phyloP scores from a whole-genome alignment of 1,140 invertebrate species.

The Papilio helenus region DNA sequence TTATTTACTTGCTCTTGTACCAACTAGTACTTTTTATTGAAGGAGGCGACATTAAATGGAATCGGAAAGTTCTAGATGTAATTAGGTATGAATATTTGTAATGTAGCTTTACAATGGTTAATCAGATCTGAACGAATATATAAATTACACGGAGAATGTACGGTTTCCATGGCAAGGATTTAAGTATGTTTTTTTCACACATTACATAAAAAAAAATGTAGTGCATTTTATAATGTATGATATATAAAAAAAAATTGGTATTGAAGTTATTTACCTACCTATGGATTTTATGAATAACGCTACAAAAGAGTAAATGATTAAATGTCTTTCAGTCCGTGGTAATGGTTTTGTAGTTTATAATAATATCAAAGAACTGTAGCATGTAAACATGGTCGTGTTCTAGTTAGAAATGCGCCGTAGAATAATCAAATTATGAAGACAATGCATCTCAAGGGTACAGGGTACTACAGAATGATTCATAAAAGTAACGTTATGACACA shows the following conservation, averaged over 20 bases:
- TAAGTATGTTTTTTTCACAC: not conserved
- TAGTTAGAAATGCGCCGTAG: not conserved
- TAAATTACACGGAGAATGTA: not conserved
- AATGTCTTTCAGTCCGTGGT: not conserved
- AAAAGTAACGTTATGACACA: not conserved
- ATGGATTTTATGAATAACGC: too few species aligned
- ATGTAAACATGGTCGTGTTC: not conserved
- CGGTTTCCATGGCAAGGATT: not conserved
- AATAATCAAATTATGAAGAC: slow-evolving; percentile 13
- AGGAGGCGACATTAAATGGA: not conserved
- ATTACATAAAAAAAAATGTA: not conserved
- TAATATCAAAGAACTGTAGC: not conserved
- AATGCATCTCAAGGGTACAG: not conserved
- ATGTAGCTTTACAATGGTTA: not conserved
- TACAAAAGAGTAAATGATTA: too few species aligned
- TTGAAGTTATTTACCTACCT: too few species aligned
- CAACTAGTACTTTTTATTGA: not conserved
- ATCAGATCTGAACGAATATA: not conserved
- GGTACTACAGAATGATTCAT: not conserved
- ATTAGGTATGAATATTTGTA: not conserved
- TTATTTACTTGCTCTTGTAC: not conserved
- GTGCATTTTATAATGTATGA: too few species aligned
- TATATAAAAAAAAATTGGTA: too few species aligned
- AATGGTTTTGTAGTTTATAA: not conserved
- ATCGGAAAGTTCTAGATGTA: not conserved